These are phyloP conservation scores for Poecile montanus DNA, from an alignment of 2,797 vertebrate genomes.

Conservation along the genomic window DNA sequence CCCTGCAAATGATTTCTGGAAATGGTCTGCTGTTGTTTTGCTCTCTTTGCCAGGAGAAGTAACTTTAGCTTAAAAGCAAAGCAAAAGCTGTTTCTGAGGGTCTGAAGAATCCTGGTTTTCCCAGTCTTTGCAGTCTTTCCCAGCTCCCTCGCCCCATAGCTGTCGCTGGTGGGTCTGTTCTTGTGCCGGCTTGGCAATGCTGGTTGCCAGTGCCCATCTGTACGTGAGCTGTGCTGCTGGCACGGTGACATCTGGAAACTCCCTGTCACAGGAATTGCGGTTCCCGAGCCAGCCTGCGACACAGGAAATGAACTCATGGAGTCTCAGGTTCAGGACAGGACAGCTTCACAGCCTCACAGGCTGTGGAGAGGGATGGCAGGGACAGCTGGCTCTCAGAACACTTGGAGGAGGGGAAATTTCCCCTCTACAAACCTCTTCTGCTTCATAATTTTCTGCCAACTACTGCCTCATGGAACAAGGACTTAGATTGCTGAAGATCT, in stretches of 20 bases:
- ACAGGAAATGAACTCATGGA: conserved; percentile 20
- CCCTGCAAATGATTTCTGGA: background rate
- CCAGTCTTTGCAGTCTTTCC: background rate
- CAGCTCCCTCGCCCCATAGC: background rate
- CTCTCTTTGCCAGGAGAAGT: background rate
- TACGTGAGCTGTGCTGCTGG: background rate
- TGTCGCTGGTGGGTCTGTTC: background rate
- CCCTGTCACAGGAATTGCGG: background rate
- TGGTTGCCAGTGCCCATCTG: background rate
- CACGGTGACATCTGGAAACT: conserved; percentile 18
- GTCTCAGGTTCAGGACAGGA: background rate
- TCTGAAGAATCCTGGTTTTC: background rate
- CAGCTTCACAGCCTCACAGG: background rate
- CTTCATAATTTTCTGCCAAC: background rate
- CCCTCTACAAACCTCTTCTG: background rate
- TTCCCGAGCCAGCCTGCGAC: background rate
- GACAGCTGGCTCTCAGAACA: background rate
- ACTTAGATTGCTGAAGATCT: background rate
- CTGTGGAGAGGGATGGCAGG: background rate
- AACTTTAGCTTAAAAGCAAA: background rate
- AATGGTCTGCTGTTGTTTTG: background rate
- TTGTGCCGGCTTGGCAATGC: background rate
- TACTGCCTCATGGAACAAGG: background rate
- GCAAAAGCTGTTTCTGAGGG: background rate
- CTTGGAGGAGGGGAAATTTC: background rate